Evolutionary conservation across 2,113 vertebrate genomes (phyloP).

Genomic region (Myiozetetes cayanensis): DNA sequence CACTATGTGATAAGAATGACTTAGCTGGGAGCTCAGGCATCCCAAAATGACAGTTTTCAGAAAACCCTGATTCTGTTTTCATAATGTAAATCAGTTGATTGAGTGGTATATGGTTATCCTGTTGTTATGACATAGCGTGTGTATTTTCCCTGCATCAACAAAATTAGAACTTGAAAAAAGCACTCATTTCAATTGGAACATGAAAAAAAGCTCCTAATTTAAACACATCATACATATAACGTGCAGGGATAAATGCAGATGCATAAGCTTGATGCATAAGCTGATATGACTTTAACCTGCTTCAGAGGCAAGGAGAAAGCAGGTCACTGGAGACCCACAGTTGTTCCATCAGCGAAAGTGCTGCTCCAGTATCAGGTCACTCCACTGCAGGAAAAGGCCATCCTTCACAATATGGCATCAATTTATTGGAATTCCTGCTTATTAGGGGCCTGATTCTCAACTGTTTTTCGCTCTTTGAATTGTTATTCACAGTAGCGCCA

Average conservation of each 20-base stretch:
- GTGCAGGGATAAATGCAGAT: neutral
- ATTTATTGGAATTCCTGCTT: neutral
- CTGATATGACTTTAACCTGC: neutral
- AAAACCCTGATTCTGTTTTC: conserved; percentile 51
- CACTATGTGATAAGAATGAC: conserved; percentile 17
- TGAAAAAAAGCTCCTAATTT: neutral
- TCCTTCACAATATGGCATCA: neutral
- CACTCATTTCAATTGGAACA: conserved; percentile 1
- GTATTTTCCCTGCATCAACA: neutral
- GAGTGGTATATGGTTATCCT: conserved; percentile 45
- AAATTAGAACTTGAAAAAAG: conserved; percentile 38
- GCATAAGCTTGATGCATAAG: neutral
- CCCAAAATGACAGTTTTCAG: conserved; percentile 55
- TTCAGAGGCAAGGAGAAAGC: neutral
- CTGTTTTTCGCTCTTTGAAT: neutral
- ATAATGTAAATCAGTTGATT: conserved; percentile 50
- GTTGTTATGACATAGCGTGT: conserved; percentile 30
- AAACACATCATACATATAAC: neutral
- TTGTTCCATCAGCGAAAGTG: neutral
- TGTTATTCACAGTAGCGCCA: neutral
- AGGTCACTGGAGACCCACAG: neutral
- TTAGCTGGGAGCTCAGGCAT: conserved; percentile 16
- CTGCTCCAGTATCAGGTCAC: neutral
- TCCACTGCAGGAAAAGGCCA: neutral
- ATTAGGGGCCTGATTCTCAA: neutral